These are phyloP conservation scores for Oryzias woworae DNA, from an alignment of 2,113 vertebrate species.

Conservation along the genomic window DNA sequence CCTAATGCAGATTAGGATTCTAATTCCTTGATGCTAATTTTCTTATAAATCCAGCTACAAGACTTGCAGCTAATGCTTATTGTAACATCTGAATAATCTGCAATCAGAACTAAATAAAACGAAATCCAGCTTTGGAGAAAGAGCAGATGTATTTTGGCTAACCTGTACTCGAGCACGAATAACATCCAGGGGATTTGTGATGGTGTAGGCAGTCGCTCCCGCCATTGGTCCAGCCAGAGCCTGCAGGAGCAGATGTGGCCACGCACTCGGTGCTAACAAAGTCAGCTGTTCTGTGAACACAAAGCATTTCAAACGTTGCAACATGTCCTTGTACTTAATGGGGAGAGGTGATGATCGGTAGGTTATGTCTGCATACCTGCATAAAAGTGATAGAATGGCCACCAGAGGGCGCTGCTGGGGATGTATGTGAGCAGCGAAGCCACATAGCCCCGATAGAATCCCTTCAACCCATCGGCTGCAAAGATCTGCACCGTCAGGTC, in stretches of 20 bases:
- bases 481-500: conserved; percentile 92
- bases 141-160: conserved; percentile 4
- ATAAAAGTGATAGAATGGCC: conserved; percentile 98
- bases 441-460: conserved; percentile 95
- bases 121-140: not conserved
- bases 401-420: conserved; percentile 96
- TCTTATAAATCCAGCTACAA: too few species aligned
- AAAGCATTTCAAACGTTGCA: not conserved
- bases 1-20: too few species aligned
- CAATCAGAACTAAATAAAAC: too few species aligned
- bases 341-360: not conserved
- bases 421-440: conserved; percentile 96
- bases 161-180: conserved; percentile 95
- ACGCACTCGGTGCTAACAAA: conserved; percentile 84
- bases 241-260: conserved; percentile 93
- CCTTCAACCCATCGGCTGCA: conserved; percentile 84
- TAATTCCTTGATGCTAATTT: too few species aligned
- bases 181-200: conserved; percentile 98
- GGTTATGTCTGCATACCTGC: conserved; percentile 78
- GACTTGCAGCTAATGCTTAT: too few species aligned
- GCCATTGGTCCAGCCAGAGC: conserved; percentile 91
- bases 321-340: not conserved
- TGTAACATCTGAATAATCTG: too few species aligned
- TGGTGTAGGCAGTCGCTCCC: conserved; percentile 90
- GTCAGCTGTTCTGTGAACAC: conserved; percentile 87